Evolutionary conservation across 2,888 invertebrate genomes (phyloP).

Genomic region (Plagodis dolabraria): DNA sequence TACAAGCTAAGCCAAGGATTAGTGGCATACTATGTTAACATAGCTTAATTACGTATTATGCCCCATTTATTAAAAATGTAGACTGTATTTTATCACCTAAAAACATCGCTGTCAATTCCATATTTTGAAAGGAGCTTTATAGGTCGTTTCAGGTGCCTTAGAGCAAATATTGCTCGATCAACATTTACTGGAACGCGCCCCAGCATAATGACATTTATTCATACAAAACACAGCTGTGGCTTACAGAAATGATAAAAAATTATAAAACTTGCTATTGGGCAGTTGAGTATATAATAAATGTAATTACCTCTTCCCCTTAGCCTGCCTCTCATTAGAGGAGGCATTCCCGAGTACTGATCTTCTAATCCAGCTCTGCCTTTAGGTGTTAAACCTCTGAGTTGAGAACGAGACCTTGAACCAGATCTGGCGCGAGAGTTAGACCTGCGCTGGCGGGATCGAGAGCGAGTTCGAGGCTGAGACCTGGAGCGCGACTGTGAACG

Average conservation of each 20-base stretch:
- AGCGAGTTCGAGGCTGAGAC: conserved; percentile 54
- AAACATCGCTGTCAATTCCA: too few relatives aligned
- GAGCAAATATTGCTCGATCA: too few relatives aligned
- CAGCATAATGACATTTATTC: too few relatives aligned
- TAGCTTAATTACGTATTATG: too few relatives aligned
- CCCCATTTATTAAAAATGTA: too few relatives aligned
- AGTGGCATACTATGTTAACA: too few relatives aligned
- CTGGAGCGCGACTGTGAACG: conserved; percentile 58
- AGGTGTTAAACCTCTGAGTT: conserved; percentile 66
- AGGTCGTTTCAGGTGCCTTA: too few relatives aligned
- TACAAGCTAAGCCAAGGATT: too few relatives aligned
- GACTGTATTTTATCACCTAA: too few relatives aligned
- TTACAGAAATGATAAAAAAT: background rate
- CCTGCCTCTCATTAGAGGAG: conserved; percentile 58
- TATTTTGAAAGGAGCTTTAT: too few relatives aligned
- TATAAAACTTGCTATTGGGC: background rate
- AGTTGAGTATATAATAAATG: background rate
- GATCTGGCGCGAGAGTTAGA: conserved; percentile 64
- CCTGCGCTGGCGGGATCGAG: conserved; percentile 50
- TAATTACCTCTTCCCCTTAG: conserved; percentile 47
- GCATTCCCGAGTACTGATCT: conserved; percentile 56
- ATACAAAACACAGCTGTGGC: conserved; percentile 8
- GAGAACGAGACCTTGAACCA: conserved; percentile 67
- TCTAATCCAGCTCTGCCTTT: conserved; percentile 74
- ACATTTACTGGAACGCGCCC: too few relatives aligned